Evolutionary conservation across 2,797 vertebrate species (phyloP).

Genomic region (Sandelia bainsii): DNA sequence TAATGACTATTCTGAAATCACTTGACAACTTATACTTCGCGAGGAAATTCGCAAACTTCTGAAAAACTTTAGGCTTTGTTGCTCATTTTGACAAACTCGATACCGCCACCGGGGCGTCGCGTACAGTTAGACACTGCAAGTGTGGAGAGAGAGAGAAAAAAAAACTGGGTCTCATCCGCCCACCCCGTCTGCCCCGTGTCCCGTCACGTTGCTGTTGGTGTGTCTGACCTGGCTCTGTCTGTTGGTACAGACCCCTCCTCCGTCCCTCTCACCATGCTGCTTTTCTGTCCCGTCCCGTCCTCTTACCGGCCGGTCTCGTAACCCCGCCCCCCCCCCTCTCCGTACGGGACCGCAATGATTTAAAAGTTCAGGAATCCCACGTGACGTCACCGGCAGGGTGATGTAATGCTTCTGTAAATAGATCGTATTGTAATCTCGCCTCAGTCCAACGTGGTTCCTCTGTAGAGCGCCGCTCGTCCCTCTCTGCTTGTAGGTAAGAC

Average conservation of each 20-base stretch:
- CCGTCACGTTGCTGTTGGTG: conserved; percentile 62
- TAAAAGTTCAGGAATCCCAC: conserved; percentile 99
- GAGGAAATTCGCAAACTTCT: neutral
- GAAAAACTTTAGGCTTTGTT: neutral
- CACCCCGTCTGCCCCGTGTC: conserved; percentile 54
- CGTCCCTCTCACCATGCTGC: conserved; percentile 1
- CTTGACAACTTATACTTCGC: no score
- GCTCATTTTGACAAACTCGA: conserved; percentile 29
- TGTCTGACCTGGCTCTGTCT: conserved; percentile 17
- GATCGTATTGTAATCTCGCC: conserved; percentile 99
- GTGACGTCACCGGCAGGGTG: conserved; percentile 98
- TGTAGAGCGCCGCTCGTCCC: conserved; percentile 90
- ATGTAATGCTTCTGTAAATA: conserved; percentile 99
- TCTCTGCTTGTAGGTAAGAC: conserved; percentile 92
- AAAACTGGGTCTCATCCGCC: conserved; percentile 36
- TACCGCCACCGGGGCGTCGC: conserved; percentile 49
- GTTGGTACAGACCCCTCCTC: conserved; percentile 16
- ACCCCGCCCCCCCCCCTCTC: conserved; percentile 77
- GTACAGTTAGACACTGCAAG: conserved; percentile 24
- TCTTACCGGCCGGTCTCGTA: conserved; percentile 58
- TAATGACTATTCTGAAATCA: neutral
- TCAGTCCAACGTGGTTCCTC: conserved; percentile 99
- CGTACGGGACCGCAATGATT: conserved; percentile 96
- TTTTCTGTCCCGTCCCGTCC: conserved; percentile 18
- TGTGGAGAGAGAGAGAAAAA: neutral